phyloP scores from a whole-genome alignment of 2,888 invertebrate genomes.

The Meghimatium bilineatum region DNA sequence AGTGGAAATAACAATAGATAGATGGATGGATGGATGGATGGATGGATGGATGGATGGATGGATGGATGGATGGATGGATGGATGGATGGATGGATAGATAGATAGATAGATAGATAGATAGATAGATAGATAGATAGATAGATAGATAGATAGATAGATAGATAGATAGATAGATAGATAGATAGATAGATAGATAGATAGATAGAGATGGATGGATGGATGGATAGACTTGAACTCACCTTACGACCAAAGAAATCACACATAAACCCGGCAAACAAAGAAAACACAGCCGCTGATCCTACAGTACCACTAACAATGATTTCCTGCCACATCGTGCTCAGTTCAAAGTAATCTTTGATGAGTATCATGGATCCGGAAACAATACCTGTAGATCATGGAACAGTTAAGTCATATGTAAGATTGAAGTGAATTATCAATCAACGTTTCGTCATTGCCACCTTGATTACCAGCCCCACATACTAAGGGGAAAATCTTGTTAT shows the following conservation, averaged over 20 bases:
- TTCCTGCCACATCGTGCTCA: slow-evolving; percentile 78
- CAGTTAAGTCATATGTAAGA: no score
- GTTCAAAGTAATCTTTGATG: slow-evolving; percentile 75
- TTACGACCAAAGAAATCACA: slow-evolving; percentile 79
- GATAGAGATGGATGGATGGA: no score
- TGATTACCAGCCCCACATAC: no score
- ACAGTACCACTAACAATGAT: slow-evolving; percentile 79
- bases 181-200: no score
- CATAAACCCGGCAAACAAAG: slow-evolving; percentile 76
- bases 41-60: neutral
- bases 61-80: neutral
- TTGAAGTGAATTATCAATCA: no score
- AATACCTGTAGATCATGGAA: slow-evolving; percentile 75
- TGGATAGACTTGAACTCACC: no score
- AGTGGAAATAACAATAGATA: no score
- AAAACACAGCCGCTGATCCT: slow-evolving; percentile 76
- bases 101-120: neutral
- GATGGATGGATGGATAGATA: neutral
- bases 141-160: neutral
- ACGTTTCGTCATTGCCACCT: no score
- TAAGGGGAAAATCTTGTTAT: no score
- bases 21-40: neutral
- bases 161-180: no score
- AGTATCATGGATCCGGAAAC: slow-evolving; percentile 79
- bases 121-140: neutral